Percentiles rank a stretch among this genome's conserved stretches.
These are phyloP conservation scores for Congeria kusceri DNA, from an alignment of 2,888 invertebrate species.

Conservation along the genomic window DNA sequence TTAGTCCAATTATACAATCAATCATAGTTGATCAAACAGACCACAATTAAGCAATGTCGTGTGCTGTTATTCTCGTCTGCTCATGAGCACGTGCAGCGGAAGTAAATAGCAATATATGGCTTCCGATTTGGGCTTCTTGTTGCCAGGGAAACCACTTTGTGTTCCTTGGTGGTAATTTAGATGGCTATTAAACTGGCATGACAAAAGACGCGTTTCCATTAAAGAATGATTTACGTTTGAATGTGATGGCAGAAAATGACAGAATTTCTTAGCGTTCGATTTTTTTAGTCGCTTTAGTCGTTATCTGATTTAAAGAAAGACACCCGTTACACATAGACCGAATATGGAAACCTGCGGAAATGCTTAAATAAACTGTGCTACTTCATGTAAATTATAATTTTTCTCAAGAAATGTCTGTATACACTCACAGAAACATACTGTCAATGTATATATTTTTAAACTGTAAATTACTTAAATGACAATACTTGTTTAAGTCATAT, in stretches of 20 bases:
- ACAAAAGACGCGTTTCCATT: slow-evolving; percentile 59
- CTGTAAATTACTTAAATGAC: too few species aligned
- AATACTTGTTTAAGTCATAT: too few species aligned
- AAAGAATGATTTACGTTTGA: slow-evolving; percentile 54
- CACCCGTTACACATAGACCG: too few species aligned
- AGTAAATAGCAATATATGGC: slow-evolving; percentile 49
- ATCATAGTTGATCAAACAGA: slow-evolving; percentile 4
- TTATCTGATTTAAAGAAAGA: too few species aligned
- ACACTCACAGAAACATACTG: too few species aligned
- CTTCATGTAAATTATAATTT: too few species aligned
- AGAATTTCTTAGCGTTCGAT: not conserved
- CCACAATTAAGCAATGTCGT: not conserved
- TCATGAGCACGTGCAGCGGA: slow-evolving; percentile 59
- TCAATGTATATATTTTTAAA: too few species aligned
- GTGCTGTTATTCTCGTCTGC: slow-evolving; percentile 22
- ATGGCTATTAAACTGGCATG: slow-evolving; percentile 53
- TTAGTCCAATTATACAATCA: not conserved
- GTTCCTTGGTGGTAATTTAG: slow-evolving; percentile 46
- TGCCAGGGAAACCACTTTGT: slow-evolving; percentile 65
- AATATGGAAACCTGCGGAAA: too few species aligned
- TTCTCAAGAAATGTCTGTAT: too few species aligned
- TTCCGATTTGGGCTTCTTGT: slow-evolving; percentile 55
- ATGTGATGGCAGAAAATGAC: slow-evolving; percentile 49
- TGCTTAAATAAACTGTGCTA: too few species aligned
- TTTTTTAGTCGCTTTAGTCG: too few species aligned